Evolutionary conservation across 2,888 invertebrate genomes (phyloP).

Genomic region (Brachypterus glaber): DNA sequence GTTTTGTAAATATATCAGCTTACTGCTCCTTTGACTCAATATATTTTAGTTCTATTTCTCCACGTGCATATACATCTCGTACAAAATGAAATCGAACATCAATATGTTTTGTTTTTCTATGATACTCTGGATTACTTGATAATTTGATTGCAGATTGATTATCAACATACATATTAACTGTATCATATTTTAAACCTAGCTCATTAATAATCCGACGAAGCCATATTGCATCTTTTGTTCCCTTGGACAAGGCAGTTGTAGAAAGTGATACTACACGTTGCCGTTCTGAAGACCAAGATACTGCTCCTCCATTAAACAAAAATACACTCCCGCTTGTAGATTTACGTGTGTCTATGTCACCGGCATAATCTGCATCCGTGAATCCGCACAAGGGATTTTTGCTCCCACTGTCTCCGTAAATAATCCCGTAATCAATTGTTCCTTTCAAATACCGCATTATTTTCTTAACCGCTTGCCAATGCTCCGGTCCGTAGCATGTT

Average conservation of each 20-base stretch:
- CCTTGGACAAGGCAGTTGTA: too few species aligned
- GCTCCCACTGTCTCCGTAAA: not conserved
- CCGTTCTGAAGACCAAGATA: too few species aligned
- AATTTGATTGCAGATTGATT: conserved; percentile 11
- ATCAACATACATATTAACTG: conserved; percentile 5
- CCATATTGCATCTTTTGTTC: too few species aligned
- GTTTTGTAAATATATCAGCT: conserved; percentile 13
- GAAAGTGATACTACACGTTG: too few species aligned
- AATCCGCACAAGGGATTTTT: conserved; percentile 4
- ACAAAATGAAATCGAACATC: conserved; percentile 10
- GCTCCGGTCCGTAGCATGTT: too few species aligned
- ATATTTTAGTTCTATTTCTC: conserved; percentile 9
- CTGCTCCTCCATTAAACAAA: too few species aligned
- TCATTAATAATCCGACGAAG: too few species aligned
- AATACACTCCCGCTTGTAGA: too few species aligned
- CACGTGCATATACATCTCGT: conserved; percentile 6
- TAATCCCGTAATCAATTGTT: conserved; percentile 4
- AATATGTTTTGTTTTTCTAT: conserved; percentile 10
- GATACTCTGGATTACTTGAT: conserved; percentile 9
- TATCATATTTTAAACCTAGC: too few species aligned
- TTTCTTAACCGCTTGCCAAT: conserved; percentile 11
- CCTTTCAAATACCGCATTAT: conserved; percentile 10
- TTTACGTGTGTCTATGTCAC: too few species aligned
- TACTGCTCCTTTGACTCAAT: conserved; percentile 6
- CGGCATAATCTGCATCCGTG: conserved; percentile 12